A percentile compares a stretch with the other conserved stretches of the same genome.
Evolutionary conservation across 2,888 invertebrate genomes (phyloP).

Genomic region (Hypsopygia costalis): DNA sequence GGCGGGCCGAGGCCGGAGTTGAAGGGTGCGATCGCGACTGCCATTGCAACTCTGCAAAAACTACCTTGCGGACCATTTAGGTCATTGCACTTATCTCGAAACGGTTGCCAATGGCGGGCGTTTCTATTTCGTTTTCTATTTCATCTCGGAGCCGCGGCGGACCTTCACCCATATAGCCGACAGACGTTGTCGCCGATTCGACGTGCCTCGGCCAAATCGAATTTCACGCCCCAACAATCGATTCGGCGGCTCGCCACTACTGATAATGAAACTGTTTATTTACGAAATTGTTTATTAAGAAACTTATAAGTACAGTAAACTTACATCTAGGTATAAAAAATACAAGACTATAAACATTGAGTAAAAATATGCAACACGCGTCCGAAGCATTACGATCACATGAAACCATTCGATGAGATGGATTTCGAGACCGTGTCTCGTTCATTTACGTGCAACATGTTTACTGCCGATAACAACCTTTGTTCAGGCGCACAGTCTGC

Average conservation of each 20-base stretch:
- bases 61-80: constrained; percentile 24
- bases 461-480: too few species aligned
- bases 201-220: constrained; percentile 44
- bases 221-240: constrained; percentile 58
- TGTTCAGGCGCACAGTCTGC: too few species aligned
- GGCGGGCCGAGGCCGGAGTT: too few species aligned
- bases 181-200: constrained; percentile 41
- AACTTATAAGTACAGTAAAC: constrained; percentile 55
- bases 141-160: constrained; percentile 26
- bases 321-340: constrained; percentile 69
- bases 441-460: constrained; percentile 6
- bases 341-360: constrained; percentile 36
- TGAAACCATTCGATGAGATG: constrained; percentile 20
- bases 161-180: constrained; percentile 64
- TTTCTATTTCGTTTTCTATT: constrained; percentile 46
- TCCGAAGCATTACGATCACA: constrained; percentile 55
- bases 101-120: constrained; percentile 26
- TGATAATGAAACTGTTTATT: constrained; percentile 61
- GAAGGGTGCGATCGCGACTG: background rate
- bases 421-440: constrained; percentile 8
- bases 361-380: constrained; percentile 29
- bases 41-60: constrained; percentile 3
- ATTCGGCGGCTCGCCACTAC: constrained; percentile 37
- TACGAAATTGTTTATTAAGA: constrained; percentile 74
- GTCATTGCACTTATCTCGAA: constrained; percentile 44